A percentile compares a stretch with the other conserved stretches of the same genome.
These are phyloP conservation scores for Corythoichthys haematopterus DNA, from an alignment of 2,113 vertebrate genomes.

Conservation along the genomic window DNA sequence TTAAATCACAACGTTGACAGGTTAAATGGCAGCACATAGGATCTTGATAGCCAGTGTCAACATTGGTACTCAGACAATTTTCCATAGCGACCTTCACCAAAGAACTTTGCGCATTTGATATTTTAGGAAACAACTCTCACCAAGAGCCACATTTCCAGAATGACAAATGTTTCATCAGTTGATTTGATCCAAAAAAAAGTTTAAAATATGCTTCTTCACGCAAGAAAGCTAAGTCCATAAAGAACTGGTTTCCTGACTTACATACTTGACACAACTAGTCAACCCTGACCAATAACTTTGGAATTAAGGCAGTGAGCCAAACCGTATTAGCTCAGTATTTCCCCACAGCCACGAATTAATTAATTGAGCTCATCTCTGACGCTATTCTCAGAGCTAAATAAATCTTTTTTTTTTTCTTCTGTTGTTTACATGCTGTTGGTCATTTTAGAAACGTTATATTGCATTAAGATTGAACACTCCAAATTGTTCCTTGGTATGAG, in stretches of 20 bases:
- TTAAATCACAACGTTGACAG: neutral
- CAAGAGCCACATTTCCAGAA: neutral
- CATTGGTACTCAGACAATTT: neutral
- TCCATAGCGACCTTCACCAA: neutral
- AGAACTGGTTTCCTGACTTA: neutral
- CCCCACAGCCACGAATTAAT: neutral
- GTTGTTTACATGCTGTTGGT: neutral
- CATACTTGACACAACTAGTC: slow-evolving; percentile 6
- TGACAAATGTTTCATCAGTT: neutral
- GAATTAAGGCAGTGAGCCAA: slow-evolving; percentile 2
- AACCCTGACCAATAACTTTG: slow-evolving; percentile 8
- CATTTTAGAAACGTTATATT: neutral
- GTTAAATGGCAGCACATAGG: slow-evolving; percentile 1
- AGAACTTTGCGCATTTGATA: neutral
- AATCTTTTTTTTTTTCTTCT: neutral
- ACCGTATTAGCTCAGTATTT: slow-evolving; percentile 7
- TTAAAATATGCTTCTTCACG: slow-evolving; percentile 1
- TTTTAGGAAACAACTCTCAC: neutral
- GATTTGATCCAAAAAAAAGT: neutral
- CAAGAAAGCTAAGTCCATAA: neutral
- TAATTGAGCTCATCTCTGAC: slow-evolving; percentile 4
- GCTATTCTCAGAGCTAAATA: neutral
- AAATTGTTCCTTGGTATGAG: no score
- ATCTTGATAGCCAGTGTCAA: neutral
- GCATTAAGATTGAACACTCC: neutral